Evolutionary conservation across 2,888 invertebrate species (phyloP).

Genomic region (Caenorhabditis plicata): DNA sequence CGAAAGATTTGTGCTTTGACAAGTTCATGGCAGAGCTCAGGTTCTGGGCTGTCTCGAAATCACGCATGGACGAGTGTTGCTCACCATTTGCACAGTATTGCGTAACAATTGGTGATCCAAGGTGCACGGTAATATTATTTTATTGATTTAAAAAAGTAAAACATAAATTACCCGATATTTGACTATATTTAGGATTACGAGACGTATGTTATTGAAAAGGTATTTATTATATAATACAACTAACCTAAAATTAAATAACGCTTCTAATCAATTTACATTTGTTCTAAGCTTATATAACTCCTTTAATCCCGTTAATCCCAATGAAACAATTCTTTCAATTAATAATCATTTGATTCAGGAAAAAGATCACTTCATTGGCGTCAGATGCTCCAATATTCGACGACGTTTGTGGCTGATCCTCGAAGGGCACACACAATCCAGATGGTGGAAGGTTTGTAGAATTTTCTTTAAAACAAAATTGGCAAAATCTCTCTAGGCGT

Average conservation of each 20-base stretch:
- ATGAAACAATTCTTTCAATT: background rate
- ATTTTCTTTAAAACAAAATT: background rate
- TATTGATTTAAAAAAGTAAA: constrained; percentile 4
- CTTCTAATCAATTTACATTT: background rate
- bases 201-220: background rate
- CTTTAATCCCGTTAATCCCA: too few relatives aligned
- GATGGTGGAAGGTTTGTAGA: constrained; percentile 60
- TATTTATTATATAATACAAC: too few relatives aligned
- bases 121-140: constrained; percentile 18
- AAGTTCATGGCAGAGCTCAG: constrained; percentile 65
- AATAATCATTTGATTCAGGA: constrained; percentile 60
- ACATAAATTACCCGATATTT: background rate
- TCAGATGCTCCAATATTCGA: constrained; percentile 59
- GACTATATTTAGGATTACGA: background rate
- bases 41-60: constrained; percentile 64
- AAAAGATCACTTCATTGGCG: constrained; percentile 64
- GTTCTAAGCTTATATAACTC: background rate
- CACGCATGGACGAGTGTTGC: constrained; percentile 64
- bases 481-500: constrained; percentile 32
- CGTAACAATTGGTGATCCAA: constrained; percentile 35
- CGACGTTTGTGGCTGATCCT: constrained; percentile 60
- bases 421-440: constrained; percentile 61
- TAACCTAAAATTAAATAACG: background rate
- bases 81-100: constrained; percentile 63
- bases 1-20: constrained; percentile 64